These are phyloP conservation scores for Poecilia picta DNA, from an alignment of 2,797 vertebrate genomes.

Conservation along the genomic window DNA sequence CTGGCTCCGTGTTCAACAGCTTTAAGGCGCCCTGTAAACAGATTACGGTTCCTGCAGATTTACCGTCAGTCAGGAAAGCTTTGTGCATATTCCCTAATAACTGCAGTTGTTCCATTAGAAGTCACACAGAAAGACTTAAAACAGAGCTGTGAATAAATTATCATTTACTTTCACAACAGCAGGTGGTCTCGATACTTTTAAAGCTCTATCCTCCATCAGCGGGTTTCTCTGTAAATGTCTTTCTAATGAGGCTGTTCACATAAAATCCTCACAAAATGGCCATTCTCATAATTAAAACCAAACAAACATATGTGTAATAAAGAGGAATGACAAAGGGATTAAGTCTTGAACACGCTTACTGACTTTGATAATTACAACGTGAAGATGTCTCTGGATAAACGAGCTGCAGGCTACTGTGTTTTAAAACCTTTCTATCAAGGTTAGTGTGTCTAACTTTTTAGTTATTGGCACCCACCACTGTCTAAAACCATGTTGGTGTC, in stretches of 20 bases:
- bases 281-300: background rate
- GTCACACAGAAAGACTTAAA: constrained; percentile 44
- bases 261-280: background rate
- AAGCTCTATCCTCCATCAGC: constrained; percentile 33
- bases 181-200: constrained; percentile 9
- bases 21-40: constrained; percentile 75
- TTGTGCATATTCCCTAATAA: constrained; percentile 52
- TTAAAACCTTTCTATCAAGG: background rate
- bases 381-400: background rate
- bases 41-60: constrained; percentile 75
- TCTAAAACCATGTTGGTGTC: background rate
- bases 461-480: background rate
- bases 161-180: constrained; percentile 27
- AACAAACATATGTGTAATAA: background rate
- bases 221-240: background rate
- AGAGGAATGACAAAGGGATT: background rate
- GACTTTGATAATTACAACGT: background rate
- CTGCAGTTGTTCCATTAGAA: constrained; percentile 42
- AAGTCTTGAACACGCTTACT: background rate
- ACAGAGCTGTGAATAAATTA: constrained; percentile 34
- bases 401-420: background rate
- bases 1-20: constrained; percentile 75
- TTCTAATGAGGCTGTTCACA: constrained; percentile 2
- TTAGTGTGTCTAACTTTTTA: background rate
- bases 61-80: constrained; percentile 70